phyloP scores from a whole-genome alignment of 2,797 vertebrate genomes.

The Scleropages formosus region DNA sequence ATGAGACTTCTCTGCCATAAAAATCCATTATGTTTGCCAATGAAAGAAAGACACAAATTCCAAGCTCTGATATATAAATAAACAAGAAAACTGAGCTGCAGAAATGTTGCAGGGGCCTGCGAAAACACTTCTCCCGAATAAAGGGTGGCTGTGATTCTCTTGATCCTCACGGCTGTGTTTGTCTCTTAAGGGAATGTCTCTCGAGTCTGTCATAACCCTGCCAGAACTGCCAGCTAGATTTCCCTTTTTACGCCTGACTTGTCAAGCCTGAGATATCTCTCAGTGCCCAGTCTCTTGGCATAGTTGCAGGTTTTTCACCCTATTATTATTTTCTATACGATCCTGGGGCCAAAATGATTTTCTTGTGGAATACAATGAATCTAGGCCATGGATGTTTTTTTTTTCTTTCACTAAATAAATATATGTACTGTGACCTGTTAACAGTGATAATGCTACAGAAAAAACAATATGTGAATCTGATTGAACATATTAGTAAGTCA shows the following conservation, averaged over 20 bases:
- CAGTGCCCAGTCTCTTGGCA: conserved; percentile 17
- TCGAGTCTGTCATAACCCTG: conserved; percentile 14
- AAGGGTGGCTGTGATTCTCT: conserved; percentile 1
- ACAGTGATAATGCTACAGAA: neutral
- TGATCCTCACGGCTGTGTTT: conserved; percentile 1
- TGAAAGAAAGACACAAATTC: conserved; percentile 21
- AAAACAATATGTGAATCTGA: neutral
- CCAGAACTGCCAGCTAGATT: conserved; percentile 25
- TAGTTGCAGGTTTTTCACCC: conserved; percentile 22
- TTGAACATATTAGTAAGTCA: too few relatives aligned
- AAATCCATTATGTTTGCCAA: conserved; percentile 22
- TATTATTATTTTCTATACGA: conserved; percentile 31
- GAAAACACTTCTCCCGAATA: conserved; percentile 4
- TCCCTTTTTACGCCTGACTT: conserved; percentile 23
- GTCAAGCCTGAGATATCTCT: conserved; percentile 24
- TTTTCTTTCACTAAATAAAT: neutral
- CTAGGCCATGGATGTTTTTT: conserved; percentile 25
- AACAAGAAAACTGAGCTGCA: conserved; percentile 12
- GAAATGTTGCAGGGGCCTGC: conserved; percentile 10
- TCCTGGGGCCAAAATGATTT: conserved; percentile 21
- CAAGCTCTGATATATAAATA: conserved; percentile 15
- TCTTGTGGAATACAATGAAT: conserved; percentile 27
- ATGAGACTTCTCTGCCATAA: conserved; percentile 7
- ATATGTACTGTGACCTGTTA: neutral
- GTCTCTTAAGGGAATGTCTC: conserved; percentile 13